Evolutionary conservation across 23 tunicate species (phyloP).

Genomic region (Clavelina lepadiformis): DNA sequence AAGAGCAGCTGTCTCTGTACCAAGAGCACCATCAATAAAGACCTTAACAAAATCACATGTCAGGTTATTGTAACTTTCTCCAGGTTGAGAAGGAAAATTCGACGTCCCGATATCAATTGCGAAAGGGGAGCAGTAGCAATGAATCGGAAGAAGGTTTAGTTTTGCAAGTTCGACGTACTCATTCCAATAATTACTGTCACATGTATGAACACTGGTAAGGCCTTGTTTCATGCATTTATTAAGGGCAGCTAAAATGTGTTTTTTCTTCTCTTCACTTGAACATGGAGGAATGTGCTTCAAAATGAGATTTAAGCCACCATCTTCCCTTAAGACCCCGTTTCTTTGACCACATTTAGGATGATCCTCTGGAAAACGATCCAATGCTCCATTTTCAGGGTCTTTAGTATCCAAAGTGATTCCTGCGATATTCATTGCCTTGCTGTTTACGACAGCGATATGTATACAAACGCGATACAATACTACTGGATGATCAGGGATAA

Average conservation of each 20-base stretch:
- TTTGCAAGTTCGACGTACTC: slow-evolving; percentile 65
- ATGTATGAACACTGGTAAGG: slow-evolving; percentile 75
- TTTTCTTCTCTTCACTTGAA: slow-evolving; percentile 33
- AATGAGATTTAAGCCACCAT: slow-evolving; percentile 12
- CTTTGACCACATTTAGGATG: slow-evolving; percentile 53
- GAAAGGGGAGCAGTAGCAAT: slow-evolving; percentile 46
- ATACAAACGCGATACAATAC: slow-evolving; percentile 33
- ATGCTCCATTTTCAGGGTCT: slow-evolving; percentile 10
- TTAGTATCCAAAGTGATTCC: slow-evolving; percentile 24
- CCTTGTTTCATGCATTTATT: slow-evolving; percentile 68
- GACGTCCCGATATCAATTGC: slow-evolving; percentile 12
- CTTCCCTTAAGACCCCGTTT: slow-evolving; percentile 71
- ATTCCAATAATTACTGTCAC: slow-evolving; percentile 48
- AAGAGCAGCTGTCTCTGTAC: slow-evolving; percentile 76
- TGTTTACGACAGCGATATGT: slow-evolving; percentile 62
- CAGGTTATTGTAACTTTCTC: slow-evolving; percentile 20
- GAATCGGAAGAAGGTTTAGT: slow-evolving; percentile 43
- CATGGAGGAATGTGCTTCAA: slow-evolving; percentile 21
- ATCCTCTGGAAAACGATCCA: slow-evolving; percentile 47
- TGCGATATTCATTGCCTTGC: slow-evolving; percentile 36
- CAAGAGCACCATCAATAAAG: slow-evolving; percentile 95
- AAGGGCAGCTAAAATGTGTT: slow-evolving; percentile 31
- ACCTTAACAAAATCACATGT: slow-evolving; percentile 65
- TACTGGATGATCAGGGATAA: slow-evolving; percentile 42
- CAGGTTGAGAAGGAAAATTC: slow-evolving; percentile 34